Evolutionary conservation across 2,797 vertebrate genomes (phyloP).

Genomic region (Melanotaenia pygmaea): DNA sequence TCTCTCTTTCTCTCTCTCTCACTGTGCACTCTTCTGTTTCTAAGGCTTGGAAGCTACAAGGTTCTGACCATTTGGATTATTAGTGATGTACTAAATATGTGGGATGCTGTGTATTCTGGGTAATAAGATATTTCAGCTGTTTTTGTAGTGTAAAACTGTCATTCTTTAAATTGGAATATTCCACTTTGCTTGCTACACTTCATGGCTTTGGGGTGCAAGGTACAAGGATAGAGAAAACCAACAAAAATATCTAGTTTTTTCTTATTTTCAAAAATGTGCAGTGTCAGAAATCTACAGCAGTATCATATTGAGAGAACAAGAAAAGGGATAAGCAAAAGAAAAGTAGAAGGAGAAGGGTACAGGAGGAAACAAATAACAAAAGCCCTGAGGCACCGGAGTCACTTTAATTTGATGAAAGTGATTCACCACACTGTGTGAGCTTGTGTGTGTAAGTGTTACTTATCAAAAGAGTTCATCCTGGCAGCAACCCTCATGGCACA

Average conservation of each 20-base stretch:
- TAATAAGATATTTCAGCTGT: background rate
- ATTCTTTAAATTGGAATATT: slow-evolving; percentile 1
- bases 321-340: slow-evolving; percentile 28
- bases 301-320: slow-evolving; percentile 32
- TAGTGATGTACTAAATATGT: slow-evolving; percentile 13
- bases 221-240: background rate
- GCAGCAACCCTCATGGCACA: slow-evolving; percentile 44
- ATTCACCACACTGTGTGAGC: slow-evolving; percentile 37
- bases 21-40: slow-evolving; percentile 1
- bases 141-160: slow-evolving; percentile 9
- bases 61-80: slow-evolving; percentile 6
- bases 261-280: slow-evolving; percentile 20
- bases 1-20: background rate
- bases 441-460: slow-evolving; percentile 36
- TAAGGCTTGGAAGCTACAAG: slow-evolving; percentile 7
- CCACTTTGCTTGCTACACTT: slow-evolving; percentile 3
- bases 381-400: slow-evolving; percentile 47
- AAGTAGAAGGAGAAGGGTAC: slow-evolving; percentile 18
- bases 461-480: slow-evolving; percentile 50
- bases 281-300: slow-evolving; percentile 39
- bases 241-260: slow-evolving; percentile 1
- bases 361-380: slow-evolving; percentile 60
- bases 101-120: background rate
- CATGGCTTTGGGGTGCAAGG: background rate
- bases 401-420: slow-evolving; percentile 67